Evolutionary conservation across 1,140 invertebrate genomes (phyloP).

Genomic region (Anastatus disparis): DNA sequence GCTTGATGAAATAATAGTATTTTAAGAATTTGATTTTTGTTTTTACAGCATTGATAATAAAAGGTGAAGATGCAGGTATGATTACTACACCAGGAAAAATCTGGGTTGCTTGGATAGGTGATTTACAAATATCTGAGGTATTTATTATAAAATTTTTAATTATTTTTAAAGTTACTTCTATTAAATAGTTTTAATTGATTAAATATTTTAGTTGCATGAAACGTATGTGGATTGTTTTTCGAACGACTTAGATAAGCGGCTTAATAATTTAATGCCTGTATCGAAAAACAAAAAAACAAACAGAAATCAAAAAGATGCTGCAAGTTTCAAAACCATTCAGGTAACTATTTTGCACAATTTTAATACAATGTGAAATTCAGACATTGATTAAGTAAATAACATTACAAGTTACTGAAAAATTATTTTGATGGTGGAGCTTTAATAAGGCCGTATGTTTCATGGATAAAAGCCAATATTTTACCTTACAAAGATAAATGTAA

Average conservation of each 20-base stretch:
- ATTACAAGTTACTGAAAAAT: slow-evolving; percentile 45
- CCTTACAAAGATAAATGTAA: slow-evolving; percentile 39
- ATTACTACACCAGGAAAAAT: slow-evolving; percentile 42
- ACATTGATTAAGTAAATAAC: not conserved
- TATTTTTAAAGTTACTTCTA: not conserved
- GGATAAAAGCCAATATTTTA: slow-evolving; percentile 50
- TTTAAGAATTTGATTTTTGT: too few relatives aligned
- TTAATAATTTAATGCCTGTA: slow-evolving; percentile 2
- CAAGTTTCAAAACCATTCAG: slow-evolving; percentile 29
- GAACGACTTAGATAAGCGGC: slow-evolving; percentile 16
- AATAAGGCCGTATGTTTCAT: slow-evolving; percentile 52
- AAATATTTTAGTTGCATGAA: slow-evolving; percentile 25
- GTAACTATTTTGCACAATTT: slow-evolving; percentile 26
- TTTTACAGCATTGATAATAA: slow-evolving; percentile 52
- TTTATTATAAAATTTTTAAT: not conserved
- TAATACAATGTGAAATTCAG: too few relatives aligned
- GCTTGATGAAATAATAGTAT: too few relatives aligned
- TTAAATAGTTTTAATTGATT: not conserved
- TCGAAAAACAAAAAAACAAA: not conserved
- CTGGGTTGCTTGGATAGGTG: slow-evolving; percentile 58
- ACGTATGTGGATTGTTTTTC: slow-evolving; percentile 33
- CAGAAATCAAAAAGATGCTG: slow-evolving; percentile 23
- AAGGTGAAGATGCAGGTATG: slow-evolving; percentile 55
- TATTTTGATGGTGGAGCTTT: slow-evolving; percentile 41
- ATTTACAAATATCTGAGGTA: slow-evolving; percentile 56